Evolutionary conservation across 2,888 invertebrate genomes (phyloP), one percentile per base, ranked within the genome.

Genomic region (Cyaniris semiargus): DNA sequence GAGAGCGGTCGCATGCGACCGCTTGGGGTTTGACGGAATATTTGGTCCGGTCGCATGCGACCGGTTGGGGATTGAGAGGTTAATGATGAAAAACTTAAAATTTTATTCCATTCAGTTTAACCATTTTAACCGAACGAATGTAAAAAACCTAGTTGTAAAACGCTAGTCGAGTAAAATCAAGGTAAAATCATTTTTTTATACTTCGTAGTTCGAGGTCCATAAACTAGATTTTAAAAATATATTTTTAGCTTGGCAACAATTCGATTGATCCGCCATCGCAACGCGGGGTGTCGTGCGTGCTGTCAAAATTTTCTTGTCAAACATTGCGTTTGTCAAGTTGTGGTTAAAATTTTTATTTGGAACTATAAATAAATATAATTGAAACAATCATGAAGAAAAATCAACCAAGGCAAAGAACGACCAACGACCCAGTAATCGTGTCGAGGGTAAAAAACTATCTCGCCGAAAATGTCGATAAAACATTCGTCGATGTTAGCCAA

Each of bases 401-500:
- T 78, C 91, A 93, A 83, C 89, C 91, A n/a, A 86, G 92, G 80
- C 90, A 91, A 86, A 94, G 93, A 85, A 90, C 91, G 79, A 80
- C 93, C 70, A 92, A 87, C 83, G 95, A 95, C 85, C 95, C 95
- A 5, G 85, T 94, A 58, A 95, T 95, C 80, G 95, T 95, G 78
- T 94, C 94, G 82, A 94, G 95, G 77, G 95, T 95, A 48, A 95
- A 95, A 86, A 95, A 97, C 95, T 97, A 97, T 87, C 94, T 98
- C 84, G 96, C 96, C 81, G 96, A 96, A 83, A 97, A 97, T 92
- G 96, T 96, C 80, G 96, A 97, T 84, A 96, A 97, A 89, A 96
- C 96, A 8, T 97, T 96, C 87, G 95, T 98, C 81, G 97, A 98
- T 94, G 96, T 97, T 78, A 96, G 96, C 86, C 95, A 96, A 85